Evolutionary conservation across 1,140 invertebrate species (phyloP).

Genomic region (Zophobas morio): DNA sequence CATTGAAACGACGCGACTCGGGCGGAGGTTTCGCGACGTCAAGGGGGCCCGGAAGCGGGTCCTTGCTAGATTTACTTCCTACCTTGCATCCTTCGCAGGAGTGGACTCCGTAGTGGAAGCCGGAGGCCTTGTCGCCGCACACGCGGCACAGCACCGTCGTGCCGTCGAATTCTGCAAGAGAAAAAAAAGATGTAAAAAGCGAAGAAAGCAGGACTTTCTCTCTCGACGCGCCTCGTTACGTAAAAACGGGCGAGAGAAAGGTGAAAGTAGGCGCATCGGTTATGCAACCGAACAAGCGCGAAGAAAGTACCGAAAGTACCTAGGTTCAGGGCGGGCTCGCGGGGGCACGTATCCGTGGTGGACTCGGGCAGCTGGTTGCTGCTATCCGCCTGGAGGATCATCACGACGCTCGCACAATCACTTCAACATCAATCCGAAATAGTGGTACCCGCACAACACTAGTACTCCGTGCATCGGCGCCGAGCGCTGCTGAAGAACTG

Average conservation of each 20-base stretch:
- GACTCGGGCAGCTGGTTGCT: constrained; percentile 63
- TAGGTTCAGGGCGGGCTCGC: constrained; percentile 66
- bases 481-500: constrained; percentile 59
- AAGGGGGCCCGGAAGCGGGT: not conserved
- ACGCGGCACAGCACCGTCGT: constrained; percentile 97
- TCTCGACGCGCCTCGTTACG: constrained; percentile 46
- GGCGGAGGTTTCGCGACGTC: too few species aligned
- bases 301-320: constrained; percentile 56
- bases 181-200: constrained; percentile 20
- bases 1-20: not conserved
- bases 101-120: constrained; percentile 99
- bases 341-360: constrained; percentile 53
- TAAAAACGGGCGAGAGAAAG: constrained; percentile 34
- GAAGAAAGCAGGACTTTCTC: constrained; percentile 50
- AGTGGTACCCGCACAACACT: constrained; percentile 25
- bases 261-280: constrained; percentile 54
- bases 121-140: constrained; percentile 98
- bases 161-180: constrained; percentile 96
- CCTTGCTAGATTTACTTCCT: constrained; percentile 67
- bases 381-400: constrained; percentile 66
- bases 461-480: constrained; percentile 30
- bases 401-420: constrained; percentile 41
- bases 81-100: constrained; percentile 99
- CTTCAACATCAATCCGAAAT: constrained; percentile 9
- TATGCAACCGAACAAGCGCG: constrained; percentile 31